Percentiles rank a stretch among this genome's conserved stretches.
Evolutionary conservation across 2,797 vertebrate genomes (phyloP).

Genomic region (Lagocephalus sceleratus): DNA sequence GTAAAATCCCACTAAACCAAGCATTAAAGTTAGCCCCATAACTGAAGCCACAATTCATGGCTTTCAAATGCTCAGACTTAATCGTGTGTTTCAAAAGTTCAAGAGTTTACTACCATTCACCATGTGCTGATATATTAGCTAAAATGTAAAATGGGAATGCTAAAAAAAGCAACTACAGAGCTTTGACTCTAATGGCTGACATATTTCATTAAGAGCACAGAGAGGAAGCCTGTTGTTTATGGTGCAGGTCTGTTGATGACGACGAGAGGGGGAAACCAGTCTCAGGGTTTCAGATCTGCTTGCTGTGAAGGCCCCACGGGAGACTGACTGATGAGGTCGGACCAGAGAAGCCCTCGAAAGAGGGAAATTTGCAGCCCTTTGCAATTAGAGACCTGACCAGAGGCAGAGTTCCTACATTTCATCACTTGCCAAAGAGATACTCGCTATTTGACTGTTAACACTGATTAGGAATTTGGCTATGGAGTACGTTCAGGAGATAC

Average conservation of each 20-base stretch:
- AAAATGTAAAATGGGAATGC: slow-evolving; percentile 4
- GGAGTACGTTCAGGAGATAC: background rate
- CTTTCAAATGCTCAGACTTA: slow-evolving; percentile 14
- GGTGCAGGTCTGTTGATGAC: slow-evolving; percentile 83
- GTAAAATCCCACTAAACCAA: slow-evolving; percentile 5
- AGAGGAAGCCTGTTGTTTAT: slow-evolving; percentile 92
- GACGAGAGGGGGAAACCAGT: slow-evolving; percentile 79
- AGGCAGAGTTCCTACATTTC: slow-evolving; percentile 35
- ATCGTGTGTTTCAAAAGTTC: slow-evolving; percentile 4
- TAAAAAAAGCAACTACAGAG: slow-evolving; percentile 34
- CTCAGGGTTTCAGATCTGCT: slow-evolving; percentile 75
- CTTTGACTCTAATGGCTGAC: slow-evolving; percentile 40
- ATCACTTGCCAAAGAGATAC: slow-evolving; percentile 35
- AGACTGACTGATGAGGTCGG: slow-evolving; percentile 76
- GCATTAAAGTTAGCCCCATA: slow-evolving; percentile 4
- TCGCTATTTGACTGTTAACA: slow-evolving; percentile 22
- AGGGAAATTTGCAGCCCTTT: slow-evolving; percentile 86
- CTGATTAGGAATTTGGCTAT: slow-evolving; percentile 1
- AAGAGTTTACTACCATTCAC: slow-evolving; percentile 2
- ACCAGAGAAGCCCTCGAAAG: slow-evolving; percentile 83
- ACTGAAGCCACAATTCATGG: slow-evolving; percentile 12
- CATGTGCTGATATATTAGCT: slow-evolving; percentile 14
- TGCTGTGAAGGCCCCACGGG: slow-evolving; percentile 75
- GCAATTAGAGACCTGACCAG: slow-evolving; percentile 81
- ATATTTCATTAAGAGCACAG: slow-evolving; percentile 47